phyloP scores from a whole-genome alignment of 1,140 invertebrate genomes.

The Drosophila ficusphila region DNA sequence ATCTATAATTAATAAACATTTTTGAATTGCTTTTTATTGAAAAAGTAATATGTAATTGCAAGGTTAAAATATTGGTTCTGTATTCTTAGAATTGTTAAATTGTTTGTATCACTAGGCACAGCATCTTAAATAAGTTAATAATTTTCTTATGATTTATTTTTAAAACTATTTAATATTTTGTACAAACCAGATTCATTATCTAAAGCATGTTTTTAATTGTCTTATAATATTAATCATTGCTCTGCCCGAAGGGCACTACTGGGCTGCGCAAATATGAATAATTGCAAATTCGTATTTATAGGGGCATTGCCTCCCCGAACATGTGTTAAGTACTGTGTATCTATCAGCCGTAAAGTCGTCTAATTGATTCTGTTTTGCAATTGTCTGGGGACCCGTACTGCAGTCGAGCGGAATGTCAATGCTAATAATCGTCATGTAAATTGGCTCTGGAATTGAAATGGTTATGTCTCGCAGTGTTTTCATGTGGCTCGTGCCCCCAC shows the following conservation, averaged over 20 bases:
- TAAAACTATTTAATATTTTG: too few relatives aligned
- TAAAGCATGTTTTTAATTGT: too few relatives aligned
- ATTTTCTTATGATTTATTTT: too few relatives aligned
- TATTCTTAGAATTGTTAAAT: too few relatives aligned
- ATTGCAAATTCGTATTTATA: slow-evolving; percentile 32
- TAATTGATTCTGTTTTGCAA: slow-evolving; percentile 78
- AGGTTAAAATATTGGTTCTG: too few relatives aligned
- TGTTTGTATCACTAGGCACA: too few relatives aligned
- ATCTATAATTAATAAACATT: too few relatives aligned
- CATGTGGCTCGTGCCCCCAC: slow-evolving; percentile 52
- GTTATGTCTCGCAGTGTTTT: slow-evolving; percentile 44
- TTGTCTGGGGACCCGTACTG: slow-evolving; percentile 64
- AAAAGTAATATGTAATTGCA: too few relatives aligned
- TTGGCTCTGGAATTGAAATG: slow-evolving; percentile 68
- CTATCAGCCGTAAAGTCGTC: slow-evolving; percentile 48
- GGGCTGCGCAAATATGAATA: slow-evolving; percentile 38
- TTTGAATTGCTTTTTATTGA: too few relatives aligned
- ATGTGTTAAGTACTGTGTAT: slow-evolving; percentile 12
- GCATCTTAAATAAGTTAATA: too few relatives aligned
- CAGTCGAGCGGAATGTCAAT: slow-evolving; percentile 71
- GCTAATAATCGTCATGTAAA: slow-evolving; percentile 79
- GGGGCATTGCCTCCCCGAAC: slow-evolving; percentile 1
- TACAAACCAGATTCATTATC: too few relatives aligned
- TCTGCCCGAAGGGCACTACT: slow-evolving; percentile 4
- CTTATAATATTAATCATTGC: not conserved